Evolutionary conservation across 2,888 invertebrate genomes (phyloP), one percentile per base, ranked within the genome.

Genomic region (Apamea sordens): DNA sequence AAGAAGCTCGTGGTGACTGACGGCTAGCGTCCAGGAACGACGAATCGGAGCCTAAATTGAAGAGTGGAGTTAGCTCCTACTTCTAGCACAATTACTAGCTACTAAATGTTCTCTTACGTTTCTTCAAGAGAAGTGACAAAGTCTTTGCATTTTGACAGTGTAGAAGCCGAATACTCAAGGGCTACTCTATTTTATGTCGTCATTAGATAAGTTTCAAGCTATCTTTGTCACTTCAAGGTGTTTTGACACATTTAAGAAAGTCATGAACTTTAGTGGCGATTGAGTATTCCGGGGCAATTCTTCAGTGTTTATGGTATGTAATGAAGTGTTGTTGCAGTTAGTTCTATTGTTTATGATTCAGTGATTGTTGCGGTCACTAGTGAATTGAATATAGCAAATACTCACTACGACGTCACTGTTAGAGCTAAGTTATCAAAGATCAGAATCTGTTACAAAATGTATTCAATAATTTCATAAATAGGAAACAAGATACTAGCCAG

Each of bases 11-110:
- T 44, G 97, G 97, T 63, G 97, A 97, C 84, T 96, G 96, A 85
- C 96, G 94, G 88, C 93, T 97, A 81, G 96, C 93, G 84, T 97
- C 97, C 94, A 97, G 93, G 93, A 96, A 96, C 90, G 96, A 95
- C 89, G 96, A 93, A 88, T 97, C 96, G 92, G 97, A 96, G 94
- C 97, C 97, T 97, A 94, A 78, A 90, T 90, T 85, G 71, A 89
- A 91, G 85, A 86, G 74, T 85, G 82, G 65, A 87, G 72, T 92
- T 94, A 93, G 92, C 93, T 63, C 83, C 93, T 93, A 93, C 89
- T 81, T 88, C 89, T 91, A 92, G 90, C 90, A 50, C 59, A 76
- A 65, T 24, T 32, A 80, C 63, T 82, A 80, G 69, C 76, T 63
- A 74, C 59, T 53, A 65, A 36, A 74, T 61, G 36, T 76, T 73